These are phyloP conservation scores for Microtus richardsoni DNA, from an alignment of 2,113 vertebrate species.

Conservation along the genomic window DNA sequence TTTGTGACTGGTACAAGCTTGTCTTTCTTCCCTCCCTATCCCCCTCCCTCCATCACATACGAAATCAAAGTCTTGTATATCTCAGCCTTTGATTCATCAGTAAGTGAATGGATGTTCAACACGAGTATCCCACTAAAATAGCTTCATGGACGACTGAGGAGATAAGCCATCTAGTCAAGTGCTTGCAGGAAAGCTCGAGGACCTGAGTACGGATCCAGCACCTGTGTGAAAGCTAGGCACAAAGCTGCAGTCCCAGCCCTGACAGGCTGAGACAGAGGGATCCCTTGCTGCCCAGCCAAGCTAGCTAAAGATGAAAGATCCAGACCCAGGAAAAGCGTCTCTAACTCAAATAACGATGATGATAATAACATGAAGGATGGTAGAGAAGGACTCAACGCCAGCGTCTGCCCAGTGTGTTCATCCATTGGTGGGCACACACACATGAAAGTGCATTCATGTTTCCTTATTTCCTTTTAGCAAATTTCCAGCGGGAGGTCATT, in stretches of 20 bases:
- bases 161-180: not conserved
- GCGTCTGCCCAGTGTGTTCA: not conserved
- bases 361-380: too few relatives aligned
- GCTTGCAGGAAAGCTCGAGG: not conserved
- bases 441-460: not conserved
- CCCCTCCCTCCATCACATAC: not conserved
- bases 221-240: not conserved
- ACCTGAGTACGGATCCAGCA: not conserved
- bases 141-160: not conserved
- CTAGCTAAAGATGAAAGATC: not conserved
- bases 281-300: not conserved
- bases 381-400: too few relatives aligned
- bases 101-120: not conserved
- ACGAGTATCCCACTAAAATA: not conserved
- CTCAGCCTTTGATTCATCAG: not conserved
- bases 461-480: slow-evolving; percentile 40
- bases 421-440: too few relatives aligned
- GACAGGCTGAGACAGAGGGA: not conserved
- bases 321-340: not conserved
- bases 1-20: not conserved
- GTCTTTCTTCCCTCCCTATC: not conserved
- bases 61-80: not conserved
- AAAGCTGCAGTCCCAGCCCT: too few relatives aligned
- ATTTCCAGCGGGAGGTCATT: slow-evolving; percentile 47
- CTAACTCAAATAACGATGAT: not conserved